These are phyloP conservation scores for Heliconius hortense DNA, from an alignment of 2,888 invertebrate species.

Conservation along the genomic window DNA sequence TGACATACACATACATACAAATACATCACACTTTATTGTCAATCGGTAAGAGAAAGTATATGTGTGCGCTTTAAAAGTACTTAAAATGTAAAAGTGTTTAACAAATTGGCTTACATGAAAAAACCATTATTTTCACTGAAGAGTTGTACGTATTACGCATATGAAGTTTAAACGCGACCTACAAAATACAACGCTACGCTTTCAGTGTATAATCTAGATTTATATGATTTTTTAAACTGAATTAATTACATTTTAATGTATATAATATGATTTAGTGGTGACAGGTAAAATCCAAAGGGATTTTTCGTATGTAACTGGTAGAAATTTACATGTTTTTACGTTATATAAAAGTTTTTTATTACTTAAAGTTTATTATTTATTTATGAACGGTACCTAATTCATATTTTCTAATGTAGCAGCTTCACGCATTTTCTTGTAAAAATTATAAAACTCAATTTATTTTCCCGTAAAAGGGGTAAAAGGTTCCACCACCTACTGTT, in stretches of 20 bases:
- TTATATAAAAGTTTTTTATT: slow-evolving; percentile 9
- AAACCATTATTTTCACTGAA: slow-evolving; percentile 38
- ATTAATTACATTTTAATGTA: slow-evolving; percentile 29
- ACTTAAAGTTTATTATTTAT: neutral
- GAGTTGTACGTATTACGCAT: slow-evolving; percentile 31
- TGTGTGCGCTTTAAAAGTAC: slow-evolving; percentile 10
- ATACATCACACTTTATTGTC: neutral
- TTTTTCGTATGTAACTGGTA: neutral
- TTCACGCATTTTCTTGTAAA: no score
- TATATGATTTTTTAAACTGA: slow-evolving; percentile 33
- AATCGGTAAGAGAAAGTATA: slow-evolving; percentile 14
- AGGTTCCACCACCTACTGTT: no score
- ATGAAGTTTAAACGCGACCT: slow-evolving; percentile 31
- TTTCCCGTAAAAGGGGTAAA: no score
- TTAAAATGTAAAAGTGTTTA: slow-evolving; percentile 32
- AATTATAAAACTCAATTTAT: no score
- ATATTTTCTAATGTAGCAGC: no score
- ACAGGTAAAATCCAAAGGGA: slow-evolving; percentile 21
- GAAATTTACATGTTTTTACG: neutral
- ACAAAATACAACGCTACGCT: slow-evolving; percentile 37
- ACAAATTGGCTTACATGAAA: slow-evolving; percentile 35
- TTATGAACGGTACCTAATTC: no score
- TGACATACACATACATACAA: neutral
- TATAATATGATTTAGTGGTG: slow-evolving; percentile 23
- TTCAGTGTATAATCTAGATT: slow-evolving; percentile 39